Evolutionary conservation across 2,888 invertebrate genomes (phyloP).

Genomic region (Tiliacea aurago): DNA sequence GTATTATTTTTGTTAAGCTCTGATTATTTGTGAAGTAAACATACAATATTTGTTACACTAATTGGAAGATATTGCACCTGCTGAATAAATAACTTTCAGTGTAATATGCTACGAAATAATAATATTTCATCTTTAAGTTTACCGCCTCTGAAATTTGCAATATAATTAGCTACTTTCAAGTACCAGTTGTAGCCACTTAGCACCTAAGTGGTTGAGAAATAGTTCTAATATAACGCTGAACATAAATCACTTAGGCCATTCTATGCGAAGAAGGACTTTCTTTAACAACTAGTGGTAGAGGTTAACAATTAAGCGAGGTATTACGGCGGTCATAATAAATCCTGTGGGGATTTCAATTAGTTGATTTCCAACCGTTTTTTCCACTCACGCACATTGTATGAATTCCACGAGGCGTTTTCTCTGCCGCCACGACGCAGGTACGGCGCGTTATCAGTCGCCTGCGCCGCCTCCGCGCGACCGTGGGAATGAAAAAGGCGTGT

Average conservation of each 20-base stretch:
- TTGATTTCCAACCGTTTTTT: slow-evolving; percentile 66
- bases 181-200: slow-evolving; percentile 41
- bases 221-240: slow-evolving; percentile 41
- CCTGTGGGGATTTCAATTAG: slow-evolving; percentile 63
- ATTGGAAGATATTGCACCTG: slow-evolving; percentile 38
- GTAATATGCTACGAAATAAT: slow-evolving; percentile 32
- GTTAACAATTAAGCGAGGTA: slow-evolving; percentile 59
- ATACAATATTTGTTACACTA: slow-evolving; percentile 25
- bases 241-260: slow-evolving; percentile 53
- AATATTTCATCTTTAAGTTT: slow-evolving; percentile 49
- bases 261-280: slow-evolving; percentile 43
- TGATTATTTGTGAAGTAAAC: slow-evolving; percentile 48
- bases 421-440: slow-evolving; percentile 70
- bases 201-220: slow-evolving; percentile 51
- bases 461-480: slow-evolving; percentile 76
- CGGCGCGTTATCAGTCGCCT: slow-evolving; percentile 82
- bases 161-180: slow-evolving; percentile 38
- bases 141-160: slow-evolving; percentile 34
- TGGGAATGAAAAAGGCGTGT: slow-evolving; percentile 89
- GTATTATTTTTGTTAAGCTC: slow-evolving; percentile 31
- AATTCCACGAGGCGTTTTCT: slow-evolving; percentile 72
- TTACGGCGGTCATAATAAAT: slow-evolving; percentile 60
- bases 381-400: slow-evolving; percentile 64
- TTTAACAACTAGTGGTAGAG: slow-evolving; percentile 35
- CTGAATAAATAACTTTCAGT: slow-evolving; percentile 39